Evolutionary conservation across 2,888 invertebrate genomes (phyloP).

Genomic region (Choristoneura rosaceana): DNA sequence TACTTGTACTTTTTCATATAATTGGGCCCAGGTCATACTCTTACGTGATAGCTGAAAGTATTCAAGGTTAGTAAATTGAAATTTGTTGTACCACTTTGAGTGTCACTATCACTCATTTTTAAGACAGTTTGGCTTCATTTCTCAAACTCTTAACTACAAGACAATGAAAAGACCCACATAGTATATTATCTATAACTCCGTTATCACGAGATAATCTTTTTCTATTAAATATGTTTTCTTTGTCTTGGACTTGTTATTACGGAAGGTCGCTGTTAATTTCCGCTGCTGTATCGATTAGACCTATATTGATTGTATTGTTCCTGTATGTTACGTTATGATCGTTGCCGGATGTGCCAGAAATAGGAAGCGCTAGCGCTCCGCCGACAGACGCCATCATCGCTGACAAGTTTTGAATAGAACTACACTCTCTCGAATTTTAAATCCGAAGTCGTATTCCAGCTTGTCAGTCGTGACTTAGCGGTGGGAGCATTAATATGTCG

Average conservation of each 20-base stretch:
- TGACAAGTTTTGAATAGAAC: constrained; percentile 36
- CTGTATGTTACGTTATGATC: neutral
- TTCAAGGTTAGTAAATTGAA: too few relatives aligned
- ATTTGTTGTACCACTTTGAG: too few relatives aligned
- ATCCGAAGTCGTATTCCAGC: constrained; percentile 57
- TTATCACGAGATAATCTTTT: neutral
- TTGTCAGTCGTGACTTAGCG: constrained; percentile 60
- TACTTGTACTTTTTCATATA: too few relatives aligned
- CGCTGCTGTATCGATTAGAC: constrained; percentile 2
- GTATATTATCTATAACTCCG: neutral
- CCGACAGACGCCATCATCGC: constrained; percentile 25
- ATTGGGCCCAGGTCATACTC: too few relatives aligned
- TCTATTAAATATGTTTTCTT: neutral
- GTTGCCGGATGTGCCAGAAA: constrained; percentile 3
- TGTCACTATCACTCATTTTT: too few relatives aligned
- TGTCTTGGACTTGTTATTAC: constrained; percentile 7
- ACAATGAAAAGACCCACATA: neutral
- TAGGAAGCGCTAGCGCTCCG: constrained; percentile 2
- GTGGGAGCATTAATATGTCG: constrained; percentile 73
- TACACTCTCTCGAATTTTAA: constrained; percentile 55
- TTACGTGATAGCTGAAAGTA: too few relatives aligned
- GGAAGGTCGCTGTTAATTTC: constrained; percentile 17
- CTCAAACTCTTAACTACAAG: too few relatives aligned
- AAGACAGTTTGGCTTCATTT: too few relatives aligned
- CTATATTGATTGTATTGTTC: neutral